Evolutionary conservation across 2,797 vertebrate genomes (phyloP).

Genomic region (Pseudocheirus occidentalis): DNA sequence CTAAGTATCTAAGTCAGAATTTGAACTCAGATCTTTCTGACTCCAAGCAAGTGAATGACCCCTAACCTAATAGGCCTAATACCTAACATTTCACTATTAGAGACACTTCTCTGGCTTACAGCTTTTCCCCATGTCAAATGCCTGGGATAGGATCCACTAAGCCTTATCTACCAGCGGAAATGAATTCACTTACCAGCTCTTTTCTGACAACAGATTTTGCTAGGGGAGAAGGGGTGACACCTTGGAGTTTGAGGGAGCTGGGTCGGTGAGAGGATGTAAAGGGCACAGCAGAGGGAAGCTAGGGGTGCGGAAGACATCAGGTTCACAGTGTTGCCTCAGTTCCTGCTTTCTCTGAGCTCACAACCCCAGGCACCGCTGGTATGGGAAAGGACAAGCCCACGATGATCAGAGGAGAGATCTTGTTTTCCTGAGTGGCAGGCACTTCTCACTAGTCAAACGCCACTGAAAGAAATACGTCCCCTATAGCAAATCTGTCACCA

Average conservation of each 20-base stretch:
- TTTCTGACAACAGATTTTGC: neutral
- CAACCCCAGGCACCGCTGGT: neutral
- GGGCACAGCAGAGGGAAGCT: neutral
- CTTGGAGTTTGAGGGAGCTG: neutral
- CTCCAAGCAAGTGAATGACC: neutral
- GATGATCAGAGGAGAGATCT: neutral
- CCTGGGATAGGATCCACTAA: neutral
- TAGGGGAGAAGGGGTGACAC: neutral
- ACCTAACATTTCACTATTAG: neutral
- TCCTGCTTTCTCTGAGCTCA: neutral
- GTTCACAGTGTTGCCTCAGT: neutral
- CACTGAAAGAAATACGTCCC: neutral
- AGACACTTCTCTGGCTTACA: neutral
- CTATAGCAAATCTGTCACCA: conserved; percentile 9
- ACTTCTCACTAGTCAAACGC: neutral
- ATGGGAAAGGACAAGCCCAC: neutral
- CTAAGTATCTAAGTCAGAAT: neutral
- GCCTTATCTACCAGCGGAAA: neutral
- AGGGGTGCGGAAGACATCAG: neutral
- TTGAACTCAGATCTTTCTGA: neutral
- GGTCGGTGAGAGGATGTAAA: neutral
- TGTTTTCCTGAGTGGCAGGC: neutral
- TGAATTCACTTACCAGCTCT: neutral
- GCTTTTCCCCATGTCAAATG: neutral
- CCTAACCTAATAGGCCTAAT: neutral